phyloP scores from a whole-genome alignment of 2,113 vertebrate genomes.

The Muntiacus reevesi region DNA sequence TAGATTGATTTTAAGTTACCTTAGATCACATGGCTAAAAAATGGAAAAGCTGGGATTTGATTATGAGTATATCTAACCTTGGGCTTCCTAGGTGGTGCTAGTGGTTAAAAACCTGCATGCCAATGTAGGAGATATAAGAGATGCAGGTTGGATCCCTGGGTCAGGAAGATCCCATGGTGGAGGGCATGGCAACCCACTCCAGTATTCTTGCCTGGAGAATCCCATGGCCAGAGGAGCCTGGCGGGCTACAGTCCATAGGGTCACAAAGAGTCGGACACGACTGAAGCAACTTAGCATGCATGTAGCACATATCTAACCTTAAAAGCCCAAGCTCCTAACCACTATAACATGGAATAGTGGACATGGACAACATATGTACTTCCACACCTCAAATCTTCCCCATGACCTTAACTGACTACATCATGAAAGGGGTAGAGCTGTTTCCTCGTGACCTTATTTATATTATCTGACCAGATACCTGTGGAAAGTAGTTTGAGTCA shows the following conservation, averaged over 20 bases:
- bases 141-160: fast-evolving
- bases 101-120: neutral
- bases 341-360: too few species aligned
- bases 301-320: neutral
- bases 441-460: neutral
- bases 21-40: neutral
- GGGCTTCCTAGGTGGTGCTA: neutral
- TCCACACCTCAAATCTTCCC: neutral
- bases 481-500: neutral
- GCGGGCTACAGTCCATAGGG: neutral
- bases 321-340: neutral
- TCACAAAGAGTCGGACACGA: neutral
- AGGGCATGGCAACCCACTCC: neutral
- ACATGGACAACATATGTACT: fast-evolving
- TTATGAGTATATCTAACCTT: neutral
- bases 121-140: neutral
- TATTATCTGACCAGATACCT: neutral
- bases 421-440: slow-evolving; percentile 33
- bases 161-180: neutral
- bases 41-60: neutral
- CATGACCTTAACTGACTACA: neutral
- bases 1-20: neutral
- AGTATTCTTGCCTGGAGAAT: neutral
- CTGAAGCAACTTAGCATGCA: neutral
- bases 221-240: neutral